phyloP scores from a whole-genome alignment of 2,888 invertebrate species.

The Ichneumoninae sp. region DNA sequence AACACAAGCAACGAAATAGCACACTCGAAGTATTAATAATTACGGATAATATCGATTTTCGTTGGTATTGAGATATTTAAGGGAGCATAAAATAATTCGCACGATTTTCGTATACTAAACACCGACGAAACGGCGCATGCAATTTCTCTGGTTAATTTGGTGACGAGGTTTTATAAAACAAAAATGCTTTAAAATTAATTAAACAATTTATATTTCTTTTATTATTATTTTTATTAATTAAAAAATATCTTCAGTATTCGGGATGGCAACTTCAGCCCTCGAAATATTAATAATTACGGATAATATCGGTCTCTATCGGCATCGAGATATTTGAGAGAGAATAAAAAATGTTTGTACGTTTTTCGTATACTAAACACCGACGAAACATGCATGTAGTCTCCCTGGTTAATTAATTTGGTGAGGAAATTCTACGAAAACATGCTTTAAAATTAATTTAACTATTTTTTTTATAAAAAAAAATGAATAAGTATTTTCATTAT shows the following conservation, averaged over 20 bases:
- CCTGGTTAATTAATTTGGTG: too few relatives aligned
- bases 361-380: too few relatives aligned
- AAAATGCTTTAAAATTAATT: not conserved
- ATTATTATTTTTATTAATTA: not conserved
- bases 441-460: not conserved
- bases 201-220: not conserved
- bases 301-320: not conserved
- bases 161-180: too few relatives aligned
- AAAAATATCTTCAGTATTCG: not conserved
- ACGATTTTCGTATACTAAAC: too few relatives aligned
- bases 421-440: too few relatives aligned
- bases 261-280: not conserved
- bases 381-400: too few relatives aligned
- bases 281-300: not conserved
- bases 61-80: too few relatives aligned
- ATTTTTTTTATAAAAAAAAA: not conserved
- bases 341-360: too few relatives aligned
- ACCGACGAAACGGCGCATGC: too few relatives aligned
- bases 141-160: too few relatives aligned
- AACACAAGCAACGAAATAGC: not conserved
- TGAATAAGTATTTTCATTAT: not conserved
- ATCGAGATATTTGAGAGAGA: too few relatives aligned
- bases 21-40: not conserved
- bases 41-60: not conserved
- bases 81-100: too few relatives aligned